These are phyloP conservation scores for Epinotia brunnichana DNA, from an alignment of 2,888 invertebrate species.

Conservation along the genomic window DNA sequence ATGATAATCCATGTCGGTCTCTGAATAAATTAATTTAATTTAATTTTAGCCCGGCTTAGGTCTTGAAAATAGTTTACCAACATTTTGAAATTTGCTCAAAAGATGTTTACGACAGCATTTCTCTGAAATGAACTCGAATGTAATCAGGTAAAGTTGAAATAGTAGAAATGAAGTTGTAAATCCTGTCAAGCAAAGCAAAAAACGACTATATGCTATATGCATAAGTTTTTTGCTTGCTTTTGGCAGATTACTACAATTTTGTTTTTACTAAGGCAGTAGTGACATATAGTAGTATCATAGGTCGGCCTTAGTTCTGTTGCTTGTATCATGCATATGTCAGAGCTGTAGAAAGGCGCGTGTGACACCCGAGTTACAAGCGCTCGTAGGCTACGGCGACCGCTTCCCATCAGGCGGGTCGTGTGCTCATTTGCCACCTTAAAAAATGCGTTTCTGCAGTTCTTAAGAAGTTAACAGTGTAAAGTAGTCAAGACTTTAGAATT, in stretches of 20 bases:
- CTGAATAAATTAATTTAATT: no score
- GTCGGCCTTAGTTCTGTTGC: conserved; percentile 37
- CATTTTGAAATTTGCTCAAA: conserved; percentile 18
- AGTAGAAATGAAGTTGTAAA: no score
- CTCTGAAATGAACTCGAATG: conserved; percentile 9
- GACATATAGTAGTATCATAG: conserved; percentile 27
- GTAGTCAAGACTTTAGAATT: conserved; percentile 26
- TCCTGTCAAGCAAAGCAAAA: no score
- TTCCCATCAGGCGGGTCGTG: no score
- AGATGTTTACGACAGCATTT: conserved; percentile 17
- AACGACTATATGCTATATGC: no score
- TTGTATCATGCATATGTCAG: conserved; percentile 1
- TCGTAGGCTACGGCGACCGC: no score
- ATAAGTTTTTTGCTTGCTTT: no score
- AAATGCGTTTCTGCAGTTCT: not conserved
- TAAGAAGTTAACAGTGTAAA: not conserved
- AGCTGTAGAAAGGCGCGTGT: conserved; percentile 1
- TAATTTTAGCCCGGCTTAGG: no score
- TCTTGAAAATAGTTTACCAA: not conserved
- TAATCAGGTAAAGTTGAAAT: conserved; percentile 15
- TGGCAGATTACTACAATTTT: no score
- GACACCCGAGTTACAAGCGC: no score
- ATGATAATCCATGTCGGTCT: no score
- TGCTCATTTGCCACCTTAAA: not conserved
- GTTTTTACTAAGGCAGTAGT: conserved; percentile 2